phyloP scores from a whole-genome alignment of 2,113 vertebrate species.

The Nesoenas mayeri region DNA sequence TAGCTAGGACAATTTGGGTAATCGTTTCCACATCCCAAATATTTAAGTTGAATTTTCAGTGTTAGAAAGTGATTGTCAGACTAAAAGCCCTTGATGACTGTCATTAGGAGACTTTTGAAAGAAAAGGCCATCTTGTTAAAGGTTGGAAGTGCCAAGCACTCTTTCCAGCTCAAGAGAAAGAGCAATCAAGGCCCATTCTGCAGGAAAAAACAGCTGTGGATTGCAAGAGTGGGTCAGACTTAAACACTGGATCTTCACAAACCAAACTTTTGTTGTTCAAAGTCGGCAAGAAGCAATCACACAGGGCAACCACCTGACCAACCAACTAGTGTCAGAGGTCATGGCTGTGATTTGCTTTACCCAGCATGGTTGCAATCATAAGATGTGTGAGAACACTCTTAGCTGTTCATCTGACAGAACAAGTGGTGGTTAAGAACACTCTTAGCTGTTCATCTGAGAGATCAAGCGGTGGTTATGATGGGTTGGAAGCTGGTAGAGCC shows the following conservation, averaged over 20 bases:
- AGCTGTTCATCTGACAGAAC: not conserved
- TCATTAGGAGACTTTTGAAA: not conserved
- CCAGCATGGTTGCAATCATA: too few relatives aligned
- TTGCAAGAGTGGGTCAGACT: not conserved
- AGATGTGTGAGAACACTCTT: not conserved
- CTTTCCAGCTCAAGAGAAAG: not conserved
- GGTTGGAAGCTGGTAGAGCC: not conserved
- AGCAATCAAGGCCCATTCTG: not conserved
- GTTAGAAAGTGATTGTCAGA: not conserved
- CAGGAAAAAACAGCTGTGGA: not conserved
- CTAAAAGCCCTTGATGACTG: not conserved
- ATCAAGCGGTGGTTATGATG: not conserved
- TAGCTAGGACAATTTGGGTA: not conserved
- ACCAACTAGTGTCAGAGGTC: not conserved
- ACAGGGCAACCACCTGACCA: not conserved
- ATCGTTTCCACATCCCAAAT: not conserved
- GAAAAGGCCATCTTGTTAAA: not conserved
- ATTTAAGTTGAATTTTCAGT: not conserved
- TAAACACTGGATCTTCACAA: not conserved
- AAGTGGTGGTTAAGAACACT: not conserved
- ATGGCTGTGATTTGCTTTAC: not conserved
- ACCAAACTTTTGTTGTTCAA: not conserved
- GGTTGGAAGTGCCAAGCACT: not conserved
- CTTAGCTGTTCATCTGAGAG: not conserved
- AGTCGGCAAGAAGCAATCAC: not conserved